phyloP scores from a whole-genome alignment of 2,888 invertebrate species.

The Catocala sponsa region DNA sequence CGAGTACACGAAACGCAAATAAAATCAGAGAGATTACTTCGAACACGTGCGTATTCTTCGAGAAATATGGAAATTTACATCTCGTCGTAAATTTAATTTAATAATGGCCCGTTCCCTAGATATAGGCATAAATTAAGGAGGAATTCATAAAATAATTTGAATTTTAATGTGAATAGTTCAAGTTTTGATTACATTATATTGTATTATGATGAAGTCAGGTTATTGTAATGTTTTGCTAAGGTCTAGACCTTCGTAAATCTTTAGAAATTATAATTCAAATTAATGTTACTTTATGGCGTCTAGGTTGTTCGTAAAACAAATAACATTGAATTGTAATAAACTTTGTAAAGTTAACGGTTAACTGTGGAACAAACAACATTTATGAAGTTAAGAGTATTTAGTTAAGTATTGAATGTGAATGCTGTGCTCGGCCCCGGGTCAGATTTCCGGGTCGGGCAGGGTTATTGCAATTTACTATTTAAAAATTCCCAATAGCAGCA shows the following conservation, averaged over 20 bases:
- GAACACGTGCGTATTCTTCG: constrained; percentile 40
- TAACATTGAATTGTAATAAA: too few species aligned
- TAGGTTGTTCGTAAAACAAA: too few species aligned
- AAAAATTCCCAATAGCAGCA: too few species aligned
- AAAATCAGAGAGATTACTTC: constrained; percentile 46
- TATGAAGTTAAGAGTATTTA: too few species aligned
- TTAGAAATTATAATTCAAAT: constrained; percentile 7
- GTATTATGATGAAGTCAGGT: constrained; percentile 15
- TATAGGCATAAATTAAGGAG: constrained; percentile 53
- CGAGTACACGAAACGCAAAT: constrained; percentile 23
- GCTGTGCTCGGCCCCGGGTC: too few species aligned
- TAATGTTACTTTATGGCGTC: constrained; percentile 4
- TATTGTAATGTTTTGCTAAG: constrained; percentile 28
- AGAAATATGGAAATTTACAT: constrained; percentile 50
- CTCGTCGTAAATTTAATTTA: constrained; percentile 58
- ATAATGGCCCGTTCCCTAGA: constrained; percentile 45
- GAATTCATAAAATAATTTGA: constrained; percentile 55
- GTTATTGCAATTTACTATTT: too few species aligned
- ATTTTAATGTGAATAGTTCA: constrained; percentile 44
- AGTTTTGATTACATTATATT: constrained; percentile 41
- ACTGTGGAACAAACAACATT: too few species aligned
- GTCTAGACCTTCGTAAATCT: constrained; percentile 21
- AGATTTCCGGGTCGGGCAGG: too few species aligned
- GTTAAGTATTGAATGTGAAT: too few species aligned
- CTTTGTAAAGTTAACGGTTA: too few species aligned